Evolutionary conservation across 2,113 vertebrate genomes (phyloP), one percentile per base, ranked within the genome.

Genomic region (Plecotus auritus): DNA sequence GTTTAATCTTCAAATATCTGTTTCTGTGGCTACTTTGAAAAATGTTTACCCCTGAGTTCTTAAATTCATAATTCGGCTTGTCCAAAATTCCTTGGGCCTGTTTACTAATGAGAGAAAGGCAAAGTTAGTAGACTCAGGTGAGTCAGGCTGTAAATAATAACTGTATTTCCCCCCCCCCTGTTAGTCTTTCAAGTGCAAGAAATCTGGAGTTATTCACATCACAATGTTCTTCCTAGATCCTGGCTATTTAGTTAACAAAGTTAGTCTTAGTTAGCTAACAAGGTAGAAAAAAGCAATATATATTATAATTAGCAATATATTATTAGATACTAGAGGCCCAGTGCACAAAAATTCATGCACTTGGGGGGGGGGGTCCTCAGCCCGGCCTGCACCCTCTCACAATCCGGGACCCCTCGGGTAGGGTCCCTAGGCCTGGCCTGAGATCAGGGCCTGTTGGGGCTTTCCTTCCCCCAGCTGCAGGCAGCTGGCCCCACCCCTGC

Each of bases 171-270:
- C 51, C 91, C 51, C 91, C 54, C 56, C 0, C 0, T 88, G 22
- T 82, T 90, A 69, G 45, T 94, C 51, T 94, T 92, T 89, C 14
- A 96, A 86, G 66, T 88, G 70, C 45, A 93, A 82, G 78, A 0
- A 1, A 85, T 85, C 37, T 88, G 42, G 47, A 86, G 13, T 76
- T 88, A 82, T 67, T 69, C 67, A 91, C 92, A 92, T 70, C 42
- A 85, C 32, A 74, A 28, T 88, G 18, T 74, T 96, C 18, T 94
- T 92, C 70, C 73, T 95, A 91, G 88, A 96, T 88, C 67, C 7
- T 80, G 37, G 13, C 64, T 89, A 72, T 37, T 95, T 92, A 49
- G 8, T 20, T 84, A 76, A 72, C 13, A 85, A 56, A 85, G 37
- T 78, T 42, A 85, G 18, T 85, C n/a, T 66, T 85, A 66, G 37